Base-by-base conservation (phyloP, 2,888 invertebrate genomes). In the Scaeva pyrastri region DNA sequence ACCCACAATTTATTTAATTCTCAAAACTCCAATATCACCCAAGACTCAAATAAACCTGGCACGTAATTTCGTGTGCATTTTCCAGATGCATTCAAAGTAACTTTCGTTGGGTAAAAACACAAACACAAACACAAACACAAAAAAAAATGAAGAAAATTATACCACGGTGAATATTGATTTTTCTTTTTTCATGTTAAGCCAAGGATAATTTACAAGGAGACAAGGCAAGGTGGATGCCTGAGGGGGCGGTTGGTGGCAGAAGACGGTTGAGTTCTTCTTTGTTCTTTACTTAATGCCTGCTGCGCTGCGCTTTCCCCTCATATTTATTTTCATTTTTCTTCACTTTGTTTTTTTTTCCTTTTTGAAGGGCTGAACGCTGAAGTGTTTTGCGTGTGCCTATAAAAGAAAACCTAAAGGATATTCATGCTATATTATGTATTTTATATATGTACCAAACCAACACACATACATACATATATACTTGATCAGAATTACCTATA, bases 91-190 rank as follows among this genome's bases (percentile, higher is more conserved):
- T 82, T 77, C 77, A 82, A 86, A 78, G 64, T 76, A 8, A 52
- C 26, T 41, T 55, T n/a, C n/a, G n/a, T n/a, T 50, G 66, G 68
- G 16, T 6, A 66, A 10, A 60, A 21, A 31, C 31, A 11, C 36
- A 36, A 31, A 31, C 31, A 31, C n/a, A 60, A 21, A 31, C 31
- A 11, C 36, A 36, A 31, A 31, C 31, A 31, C n/a, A 31, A 4
- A 31, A 31, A 31, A 7, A 31, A 7, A 31, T 7, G 8, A 31
- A 31, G 31, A 43, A 43, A 41, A 16, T n/a, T 16, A 1, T 72
- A 21, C 36, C 23, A 64, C 45, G 39, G 52, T 83, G 74, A 73
- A 84, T 84, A 84, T 84, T 79, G 84, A 84, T 84, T 84, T 84
- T 84, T 62, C 31, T 56, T 56, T 84, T 79, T 79, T 71, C 45